Evolutionary conservation across 2,113 vertebrate genomes (phyloP), one percentile per base, ranked within the genome.

Genomic region (Megaleporinus macrocephalus): DNA sequence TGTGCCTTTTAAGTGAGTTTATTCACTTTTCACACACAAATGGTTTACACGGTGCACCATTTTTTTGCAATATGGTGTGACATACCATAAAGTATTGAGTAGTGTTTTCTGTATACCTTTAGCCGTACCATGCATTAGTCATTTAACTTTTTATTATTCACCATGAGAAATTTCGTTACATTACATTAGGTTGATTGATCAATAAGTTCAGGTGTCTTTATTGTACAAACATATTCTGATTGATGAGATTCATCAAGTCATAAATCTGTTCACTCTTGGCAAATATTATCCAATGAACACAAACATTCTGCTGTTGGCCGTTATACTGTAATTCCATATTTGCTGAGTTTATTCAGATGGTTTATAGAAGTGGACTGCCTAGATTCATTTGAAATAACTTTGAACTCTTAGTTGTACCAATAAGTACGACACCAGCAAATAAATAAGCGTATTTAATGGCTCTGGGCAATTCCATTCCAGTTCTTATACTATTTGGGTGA

Each of bases 211-310:
- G 18, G 11, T 0, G 3, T 22, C 3, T 27, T 73, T 27, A 53
- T 55, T 53, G 14, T 72, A 15, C 44, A 70, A 70, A 70, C 36
- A 70, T 61, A 1, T 53, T 73, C 27, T 73, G 72, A 73, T 55
- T 55, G 51, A 73, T 73, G 26, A 6, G 14, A 18, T 57, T 29
- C 47, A 73, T 73, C 55, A 55, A 30, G 18, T 26, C 57, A 61
- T 61, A 61, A 61, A 61, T 61, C 57, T 70, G 5, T 47, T 70
- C 36, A 36, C 36, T 22, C 22, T 73, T 51, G 47, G 44, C 70
- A 70, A 70, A 70, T 44, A 70, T 70, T 44, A 70, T 47, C 36
- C 68, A 70, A 36, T 24, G 68, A 70, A 70, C 49, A 22, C 22
- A 22, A 30, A 73, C 26, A 53, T 33, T 74, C 27, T 33, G 72